A percentile compares a stretch with the other conserved stretches of the same genome.
Conservation (phyloP, 2,888 invertebrate species). For the Epirrhoe tristata region DNA sequence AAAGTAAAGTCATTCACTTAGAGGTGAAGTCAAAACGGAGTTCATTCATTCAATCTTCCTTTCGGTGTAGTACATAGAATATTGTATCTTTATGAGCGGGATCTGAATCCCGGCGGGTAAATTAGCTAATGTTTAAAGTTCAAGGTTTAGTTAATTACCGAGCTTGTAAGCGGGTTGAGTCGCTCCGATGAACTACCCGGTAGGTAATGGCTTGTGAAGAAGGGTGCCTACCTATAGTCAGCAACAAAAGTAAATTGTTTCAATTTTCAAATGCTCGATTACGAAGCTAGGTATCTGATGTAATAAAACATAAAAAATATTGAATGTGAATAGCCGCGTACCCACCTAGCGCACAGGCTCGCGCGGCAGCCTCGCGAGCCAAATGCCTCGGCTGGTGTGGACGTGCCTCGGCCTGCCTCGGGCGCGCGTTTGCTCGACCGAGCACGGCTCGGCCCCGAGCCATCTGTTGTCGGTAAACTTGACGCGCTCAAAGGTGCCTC, state of each 20-base stretch:
- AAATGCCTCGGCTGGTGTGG: too few relatives aligned
- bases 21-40: constrained; percentile 29
- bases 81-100: constrained; percentile 40
- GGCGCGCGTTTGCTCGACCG: too few relatives aligned
- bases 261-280: not conserved
- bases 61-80: constrained; percentile 25
- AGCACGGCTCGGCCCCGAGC: too few relatives aligned
- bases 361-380: too few relatives aligned
- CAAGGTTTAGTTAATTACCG: constrained; percentile 71
- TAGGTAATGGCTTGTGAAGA: constrained; percentile 65
- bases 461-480: too few relatives aligned
- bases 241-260: not conserved
- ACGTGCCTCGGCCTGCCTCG: too few relatives aligned
- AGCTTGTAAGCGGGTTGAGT: constrained; percentile 58
- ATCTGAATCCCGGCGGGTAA: constrained; percentile 54
- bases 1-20: constrained; percentile 40
- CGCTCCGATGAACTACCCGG: constrained; percentile 57
- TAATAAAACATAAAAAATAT: too few relatives aligned
- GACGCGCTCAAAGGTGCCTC: too few relatives aligned
- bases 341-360: too few relatives aligned
- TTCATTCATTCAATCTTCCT: constrained; percentile 37
- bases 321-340: too few relatives aligned
- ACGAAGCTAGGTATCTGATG: too few relatives aligned
- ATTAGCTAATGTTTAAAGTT: constrained; percentile 73
- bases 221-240: constrained; percentile 40